Conservation (phyloP, 1,140 invertebrate species). For the Pogonognathellus flavescens region DNA sequence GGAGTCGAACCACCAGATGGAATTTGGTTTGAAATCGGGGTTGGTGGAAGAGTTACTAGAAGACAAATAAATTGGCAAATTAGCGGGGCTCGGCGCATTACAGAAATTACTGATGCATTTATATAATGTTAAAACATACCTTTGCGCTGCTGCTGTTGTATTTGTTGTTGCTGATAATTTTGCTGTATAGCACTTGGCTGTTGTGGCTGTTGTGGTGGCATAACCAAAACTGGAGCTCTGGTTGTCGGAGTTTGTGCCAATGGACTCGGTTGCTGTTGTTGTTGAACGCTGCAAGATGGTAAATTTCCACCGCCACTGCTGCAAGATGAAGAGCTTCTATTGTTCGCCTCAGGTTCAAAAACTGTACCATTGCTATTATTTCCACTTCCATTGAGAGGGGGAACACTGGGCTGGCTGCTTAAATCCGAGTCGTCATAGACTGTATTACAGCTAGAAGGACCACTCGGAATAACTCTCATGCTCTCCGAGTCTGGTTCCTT, state of each 20-base stretch:
- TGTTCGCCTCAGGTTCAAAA: constrained; percentile 57
- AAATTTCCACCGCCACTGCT: constrained; percentile 56
- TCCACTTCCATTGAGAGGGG: constrained; percentile 50
- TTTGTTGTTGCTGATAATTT: constrained; percentile 58
- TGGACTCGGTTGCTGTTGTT: constrained; percentile 53
- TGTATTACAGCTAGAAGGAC: constrained; percentile 66
- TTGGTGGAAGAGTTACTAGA: constrained; percentile 24
- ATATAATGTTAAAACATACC: not conserved
- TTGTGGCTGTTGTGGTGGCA: constrained; percentile 66
- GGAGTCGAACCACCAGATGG: constrained; percentile 23
- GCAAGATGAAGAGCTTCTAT: constrained; percentile 63
- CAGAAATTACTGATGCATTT: too few relatives aligned
- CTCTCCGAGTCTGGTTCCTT: constrained; percentile 66
- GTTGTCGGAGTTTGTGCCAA: constrained; percentile 20
- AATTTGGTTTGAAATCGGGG: constrained; percentile 7
- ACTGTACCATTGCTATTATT: constrained; percentile 12
- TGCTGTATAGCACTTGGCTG: constrained; percentile 66
- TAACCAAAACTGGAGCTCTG: constrained; percentile 63
- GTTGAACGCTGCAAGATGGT: constrained; percentile 60
- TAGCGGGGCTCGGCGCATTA: too few relatives aligned
- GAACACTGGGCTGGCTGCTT: constrained; percentile 63
- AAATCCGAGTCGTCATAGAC: constrained; percentile 65
- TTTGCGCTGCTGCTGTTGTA: constrained; percentile 61
- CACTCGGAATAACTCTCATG: constrained; percentile 66
- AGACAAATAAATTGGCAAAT: too few relatives aligned